phyloP scores from a whole-genome alignment of 2,888 invertebrate species.

The Sceliomorpha sp. region DNA sequence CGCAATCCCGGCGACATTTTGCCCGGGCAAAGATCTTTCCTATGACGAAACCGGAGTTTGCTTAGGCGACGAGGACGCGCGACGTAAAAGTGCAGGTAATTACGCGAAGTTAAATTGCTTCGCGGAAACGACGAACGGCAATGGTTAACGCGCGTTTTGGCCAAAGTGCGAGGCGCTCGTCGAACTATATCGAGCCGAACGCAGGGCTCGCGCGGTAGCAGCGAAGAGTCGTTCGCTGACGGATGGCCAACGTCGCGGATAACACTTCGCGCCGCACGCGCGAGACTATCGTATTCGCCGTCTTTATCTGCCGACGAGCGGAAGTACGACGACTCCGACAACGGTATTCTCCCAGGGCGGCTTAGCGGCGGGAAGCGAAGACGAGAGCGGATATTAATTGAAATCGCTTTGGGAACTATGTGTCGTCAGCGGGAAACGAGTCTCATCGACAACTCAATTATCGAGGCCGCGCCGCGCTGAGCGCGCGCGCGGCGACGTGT shows the following conservation, averaged over 20 bases:
- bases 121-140: conserved; percentile 35
- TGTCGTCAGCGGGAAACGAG: conserved; percentile 45
- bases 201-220: too few relatives aligned
- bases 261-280: conserved; percentile 23
- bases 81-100: conserved; percentile 42
- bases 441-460: conserved; percentile 60
- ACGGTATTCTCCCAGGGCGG: conserved; percentile 29
- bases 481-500: too few relatives aligned
- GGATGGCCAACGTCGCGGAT: too few relatives aligned
- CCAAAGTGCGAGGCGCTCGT: conserved; percentile 32
- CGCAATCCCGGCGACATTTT: too few relatives aligned
- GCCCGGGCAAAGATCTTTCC: too few relatives aligned
- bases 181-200: conserved; percentile 34
- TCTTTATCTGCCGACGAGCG: too few relatives aligned
- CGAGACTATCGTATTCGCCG: conserved; percentile 37
- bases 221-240: too few relatives aligned
- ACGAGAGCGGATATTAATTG: conserved; percentile 57
- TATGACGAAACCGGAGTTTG: conserved; percentile 29
- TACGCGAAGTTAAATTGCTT: conserved; percentile 42
- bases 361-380: conserved; percentile 38
- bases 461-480: conserved; percentile 39
- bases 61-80: conserved; percentile 25
- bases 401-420: conserved; percentile 48
- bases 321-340: too few relatives aligned
- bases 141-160: conserved; percentile 26